These are phyloP conservation scores for Channa argus DNA, from an alignment of 2,113 vertebrate species.

Conservation along the genomic window DNA sequence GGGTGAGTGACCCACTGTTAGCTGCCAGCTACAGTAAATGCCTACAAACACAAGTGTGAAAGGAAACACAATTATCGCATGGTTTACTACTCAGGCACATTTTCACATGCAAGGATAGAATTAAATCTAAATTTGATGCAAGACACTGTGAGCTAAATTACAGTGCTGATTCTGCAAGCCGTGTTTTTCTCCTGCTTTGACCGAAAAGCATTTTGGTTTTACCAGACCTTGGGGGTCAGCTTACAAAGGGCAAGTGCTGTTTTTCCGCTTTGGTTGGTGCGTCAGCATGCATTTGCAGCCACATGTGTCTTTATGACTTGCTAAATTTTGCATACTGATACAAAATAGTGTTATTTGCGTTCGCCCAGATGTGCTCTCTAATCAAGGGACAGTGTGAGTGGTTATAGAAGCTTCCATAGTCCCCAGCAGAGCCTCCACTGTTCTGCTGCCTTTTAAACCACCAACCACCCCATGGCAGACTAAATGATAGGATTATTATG, in stretches of 20 bases:
- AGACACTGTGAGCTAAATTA: slow-evolving; percentile 78
- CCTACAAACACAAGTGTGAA: slow-evolving; percentile 61
- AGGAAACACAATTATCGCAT: slow-evolving; percentile 70
- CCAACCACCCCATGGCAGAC: slow-evolving; percentile 13
- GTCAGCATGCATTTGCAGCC: slow-evolving; percentile 46
- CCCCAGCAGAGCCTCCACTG: slow-evolving; percentile 8
- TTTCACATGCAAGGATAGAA: slow-evolving; percentile 72
- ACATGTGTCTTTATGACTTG: slow-evolving; percentile 58
- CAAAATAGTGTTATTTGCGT: slow-evolving; percentile 57
- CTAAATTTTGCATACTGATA: slow-evolving; percentile 61
- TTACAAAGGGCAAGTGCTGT: slow-evolving; percentile 33
- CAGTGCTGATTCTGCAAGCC: slow-evolving; percentile 65
- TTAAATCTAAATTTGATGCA: slow-evolving; percentile 80
- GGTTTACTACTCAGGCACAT: slow-evolving; percentile 61
- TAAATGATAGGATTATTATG: slow-evolving; percentile 49
- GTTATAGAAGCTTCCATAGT: slow-evolving; percentile 24
- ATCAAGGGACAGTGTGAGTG: slow-evolving; percentile 45
- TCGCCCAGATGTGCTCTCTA: slow-evolving; percentile 49
- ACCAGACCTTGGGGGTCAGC: slow-evolving; percentile 56
- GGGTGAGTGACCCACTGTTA: slow-evolving; percentile 84
- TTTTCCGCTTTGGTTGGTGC: slow-evolving; percentile 56
- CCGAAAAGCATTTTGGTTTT: slow-evolving; percentile 56
- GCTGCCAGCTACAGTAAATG: slow-evolving; percentile 31
- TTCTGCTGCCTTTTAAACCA: slow-evolving; percentile 23
- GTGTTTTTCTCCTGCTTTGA: slow-evolving; percentile 59